Evolutionary conservation across 1,140 invertebrate genomes (phyloP).

Genomic region (Lepeophtheirus salmonis): DNA sequence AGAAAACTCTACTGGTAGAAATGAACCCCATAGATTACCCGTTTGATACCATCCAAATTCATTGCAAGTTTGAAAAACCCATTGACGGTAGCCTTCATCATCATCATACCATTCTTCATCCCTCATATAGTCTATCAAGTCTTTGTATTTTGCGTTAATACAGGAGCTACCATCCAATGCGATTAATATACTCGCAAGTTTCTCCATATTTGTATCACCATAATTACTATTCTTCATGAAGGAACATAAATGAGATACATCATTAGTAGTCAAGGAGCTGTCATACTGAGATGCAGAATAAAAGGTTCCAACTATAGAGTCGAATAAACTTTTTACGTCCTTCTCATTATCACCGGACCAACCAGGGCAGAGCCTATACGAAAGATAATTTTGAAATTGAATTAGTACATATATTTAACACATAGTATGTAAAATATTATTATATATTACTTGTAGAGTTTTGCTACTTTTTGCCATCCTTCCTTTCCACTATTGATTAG

Average conservation of each 20-base stretch:
- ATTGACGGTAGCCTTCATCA: conserved; percentile 43
- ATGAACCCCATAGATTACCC: conserved; percentile 32
- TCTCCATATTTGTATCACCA: conserved; percentile 17
- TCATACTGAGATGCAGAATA: conserved; percentile 20
- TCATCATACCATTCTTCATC: conserved; percentile 25
- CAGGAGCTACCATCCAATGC: conserved; percentile 23
- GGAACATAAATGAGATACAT: conserved; percentile 24
- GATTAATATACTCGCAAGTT: background rate
- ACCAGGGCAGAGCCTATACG: conserved; percentile 26
- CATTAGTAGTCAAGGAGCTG: background rate
- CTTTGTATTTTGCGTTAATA: conserved; percentile 29
- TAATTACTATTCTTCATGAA: conserved; percentile 26
- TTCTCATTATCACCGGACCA: conserved; percentile 39
- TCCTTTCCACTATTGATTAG: background rate
- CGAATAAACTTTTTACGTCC: conserved; percentile 58
- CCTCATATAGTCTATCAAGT: conserved; percentile 26
- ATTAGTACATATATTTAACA: too few relatives aligned
- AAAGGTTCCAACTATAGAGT: conserved; percentile 41
- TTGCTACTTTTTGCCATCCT: background rate
- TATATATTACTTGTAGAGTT: conserved; percentile 8
- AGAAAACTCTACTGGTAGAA: conserved; percentile 57
- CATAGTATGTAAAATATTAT: background rate
- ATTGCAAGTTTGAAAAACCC: conserved; percentile 86
- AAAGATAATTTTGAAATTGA: conserved; percentile 19
- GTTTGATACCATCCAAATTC: conserved; percentile 83